These are phyloP conservation scores for Watsonalla cultraria DNA, from an alignment of 2,888 invertebrate genomes.

Conservation along the genomic window DNA sequence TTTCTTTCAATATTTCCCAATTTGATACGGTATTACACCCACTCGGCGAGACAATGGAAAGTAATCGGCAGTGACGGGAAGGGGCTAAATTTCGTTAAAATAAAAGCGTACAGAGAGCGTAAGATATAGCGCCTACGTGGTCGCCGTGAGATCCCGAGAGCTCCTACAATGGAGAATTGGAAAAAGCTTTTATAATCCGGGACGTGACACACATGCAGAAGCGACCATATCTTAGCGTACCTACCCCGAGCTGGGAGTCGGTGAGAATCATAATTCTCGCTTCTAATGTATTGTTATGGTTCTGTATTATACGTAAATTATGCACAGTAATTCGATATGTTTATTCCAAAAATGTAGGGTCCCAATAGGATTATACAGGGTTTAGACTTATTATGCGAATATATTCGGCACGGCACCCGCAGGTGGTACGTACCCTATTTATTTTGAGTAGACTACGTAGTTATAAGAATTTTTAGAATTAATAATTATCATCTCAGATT, in stretches of 20 bases:
- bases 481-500: no score
- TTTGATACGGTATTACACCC: slow-evolving; percentile 65
- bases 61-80: slow-evolving; percentile 72
- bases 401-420: no score
- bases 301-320: slow-evolving; percentile 24
- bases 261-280: slow-evolving; percentile 39
- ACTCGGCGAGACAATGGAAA: slow-evolving; percentile 68
- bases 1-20: slow-evolving; percentile 75
- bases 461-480: no score
- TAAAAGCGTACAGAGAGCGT: slow-evolving; percentile 73
- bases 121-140: slow-evolving; percentile 78
- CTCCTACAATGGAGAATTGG: slow-evolving; percentile 76
- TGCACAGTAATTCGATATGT: slow-evolving; percentile 11
- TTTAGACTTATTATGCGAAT: neutral
- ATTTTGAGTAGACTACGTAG: neutral
- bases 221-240: slow-evolving; percentile 46
- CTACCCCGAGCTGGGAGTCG: slow-evolving; percentile 19
- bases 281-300: slow-evolving; percentile 40
- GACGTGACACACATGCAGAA: slow-evolving; percentile 74
- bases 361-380: neutral
- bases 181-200: slow-evolving; percentile 79
- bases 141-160: slow-evolving; percentile 63
- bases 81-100: slow-evolving; percentile 77
- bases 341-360: neutral
- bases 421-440: no score